These are phyloP conservation scores for Grantiella picta DNA, from an alignment of 2,113 vertebrate genomes.

Conservation along the genomic window DNA sequence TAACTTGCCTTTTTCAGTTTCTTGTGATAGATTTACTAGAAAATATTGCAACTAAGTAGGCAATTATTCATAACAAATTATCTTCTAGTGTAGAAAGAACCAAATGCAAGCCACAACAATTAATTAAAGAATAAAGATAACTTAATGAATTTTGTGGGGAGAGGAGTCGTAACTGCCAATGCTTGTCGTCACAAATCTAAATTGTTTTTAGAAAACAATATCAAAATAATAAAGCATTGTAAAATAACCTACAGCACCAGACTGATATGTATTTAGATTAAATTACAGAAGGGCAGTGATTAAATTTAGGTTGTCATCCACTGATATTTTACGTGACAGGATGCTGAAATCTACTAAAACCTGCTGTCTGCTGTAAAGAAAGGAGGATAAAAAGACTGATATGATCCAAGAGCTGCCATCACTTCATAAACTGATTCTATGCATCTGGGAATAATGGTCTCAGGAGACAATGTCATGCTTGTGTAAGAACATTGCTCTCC, in stretches of 20 bases:
- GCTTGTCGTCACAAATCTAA: background rate
- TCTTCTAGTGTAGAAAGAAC: background rate
- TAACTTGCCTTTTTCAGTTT: background rate
- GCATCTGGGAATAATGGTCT: background rate
- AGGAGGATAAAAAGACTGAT: conserved; percentile 13
- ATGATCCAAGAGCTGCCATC: background rate
- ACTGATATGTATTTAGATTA: conserved; percentile 26
- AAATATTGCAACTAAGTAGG: background rate
- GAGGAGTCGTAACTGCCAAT: background rate
- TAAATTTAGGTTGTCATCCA: conserved; percentile 35
- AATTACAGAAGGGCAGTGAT: conserved; percentile 31
- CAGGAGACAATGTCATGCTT: background rate
- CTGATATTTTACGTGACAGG: conserved; percentile 7
- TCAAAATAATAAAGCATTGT: conserved; percentile 14
- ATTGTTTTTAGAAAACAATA: conserved; percentile 1
- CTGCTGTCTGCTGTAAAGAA: background rate
- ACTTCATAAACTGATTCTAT: background rate
- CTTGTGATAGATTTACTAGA: background rate
- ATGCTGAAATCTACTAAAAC: conserved; percentile 19
- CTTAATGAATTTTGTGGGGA: background rate
- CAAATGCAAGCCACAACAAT: background rate
- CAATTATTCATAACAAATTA: conserved; percentile 32
- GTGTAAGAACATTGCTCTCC: background rate
- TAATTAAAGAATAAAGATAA: background rate
- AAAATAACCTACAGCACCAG: conserved; percentile 5